These are phyloP conservation scores for Urocolius indicus DNA, from an alignment of 2,113 vertebrate genomes.

Conservation along the genomic window DNA sequence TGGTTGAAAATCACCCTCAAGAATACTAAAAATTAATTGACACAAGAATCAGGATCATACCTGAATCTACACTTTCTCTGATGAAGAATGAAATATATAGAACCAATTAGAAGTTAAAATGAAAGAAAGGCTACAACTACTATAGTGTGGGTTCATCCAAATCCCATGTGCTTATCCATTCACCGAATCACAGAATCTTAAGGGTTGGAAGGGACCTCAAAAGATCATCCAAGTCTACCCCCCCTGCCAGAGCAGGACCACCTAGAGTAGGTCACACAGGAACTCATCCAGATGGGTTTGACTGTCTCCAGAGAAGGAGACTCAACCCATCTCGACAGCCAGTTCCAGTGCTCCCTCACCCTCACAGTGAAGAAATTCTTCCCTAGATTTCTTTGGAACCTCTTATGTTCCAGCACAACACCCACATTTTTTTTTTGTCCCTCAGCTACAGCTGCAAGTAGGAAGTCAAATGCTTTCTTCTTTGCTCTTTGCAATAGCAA, in stretches of 20 bases:
- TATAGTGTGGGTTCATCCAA: background rate
- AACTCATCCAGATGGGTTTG: no score
- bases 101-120: background rate
- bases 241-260: no score
- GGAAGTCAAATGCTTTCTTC: constrained; percentile 26
- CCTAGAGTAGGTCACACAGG: no score
- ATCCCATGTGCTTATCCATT: background rate
- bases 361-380: no score
- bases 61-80: background rate
- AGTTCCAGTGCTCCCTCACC: no score
- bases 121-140: background rate
- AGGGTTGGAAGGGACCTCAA: no score
- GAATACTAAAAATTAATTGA: background rate
- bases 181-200: background rate
- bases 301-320: no score
- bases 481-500: constrained; percentile 18
- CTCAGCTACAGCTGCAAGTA: constrained; percentile 7
- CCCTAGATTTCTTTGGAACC: no score
- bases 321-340: no score
- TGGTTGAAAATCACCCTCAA: background rate
- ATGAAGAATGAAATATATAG: background rate
- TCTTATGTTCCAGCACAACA: background rate
- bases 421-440: background rate
- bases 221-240: no score
- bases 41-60: background rate